Evolutionary conservation across 2,888 invertebrate species (phyloP).

Genomic region (Yponomeuta sedellus): DNA sequence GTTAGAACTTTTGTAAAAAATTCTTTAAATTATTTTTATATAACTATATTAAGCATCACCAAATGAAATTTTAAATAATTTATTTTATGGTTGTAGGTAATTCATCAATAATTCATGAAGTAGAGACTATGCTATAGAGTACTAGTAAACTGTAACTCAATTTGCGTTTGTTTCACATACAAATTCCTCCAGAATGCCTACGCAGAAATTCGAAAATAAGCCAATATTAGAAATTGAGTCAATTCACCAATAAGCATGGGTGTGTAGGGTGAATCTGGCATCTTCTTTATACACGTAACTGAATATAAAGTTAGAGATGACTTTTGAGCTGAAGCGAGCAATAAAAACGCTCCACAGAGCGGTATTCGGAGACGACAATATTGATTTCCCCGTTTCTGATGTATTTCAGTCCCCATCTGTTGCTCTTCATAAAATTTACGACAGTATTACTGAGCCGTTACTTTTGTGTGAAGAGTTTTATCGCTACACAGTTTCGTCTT

Average conservation of each 20-base stretch:
- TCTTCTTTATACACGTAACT: not conserved
- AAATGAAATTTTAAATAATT: too few relatives aligned
- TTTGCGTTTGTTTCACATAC: not conserved
- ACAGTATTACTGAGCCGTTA: slow-evolving; percentile 69
- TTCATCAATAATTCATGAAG: too few relatives aligned
- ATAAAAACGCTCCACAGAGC: slow-evolving; percentile 48
- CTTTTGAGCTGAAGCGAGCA: slow-evolving; percentile 28
- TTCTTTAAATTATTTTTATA: too few relatives aligned
- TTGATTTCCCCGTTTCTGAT: slow-evolving; percentile 64
- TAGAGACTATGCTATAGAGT: too few relatives aligned
- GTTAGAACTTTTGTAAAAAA: too few relatives aligned
- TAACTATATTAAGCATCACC: too few relatives aligned
- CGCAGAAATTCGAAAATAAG: not conserved
- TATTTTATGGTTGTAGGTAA: too few relatives aligned
- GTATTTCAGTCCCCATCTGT: slow-evolving; percentile 73
- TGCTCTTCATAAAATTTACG: slow-evolving; percentile 74
- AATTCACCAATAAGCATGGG: not conserved
- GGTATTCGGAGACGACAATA: slow-evolving; percentile 57
- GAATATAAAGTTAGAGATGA: slow-evolving; percentile 14
- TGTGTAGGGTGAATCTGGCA: not conserved
- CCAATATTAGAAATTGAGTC: not conserved
- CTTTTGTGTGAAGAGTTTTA: slow-evolving; percentile 71
- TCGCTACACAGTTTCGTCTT: slow-evolving; percentile 46
- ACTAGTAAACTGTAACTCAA: not conserved
- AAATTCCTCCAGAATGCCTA: not conserved